A percentile compares a stretch with the other conserved stretches of the same genome.
phyloP scores from a whole-genome alignment of 2,113 vertebrate species.

The Peromyscus maniculatus region DNA sequence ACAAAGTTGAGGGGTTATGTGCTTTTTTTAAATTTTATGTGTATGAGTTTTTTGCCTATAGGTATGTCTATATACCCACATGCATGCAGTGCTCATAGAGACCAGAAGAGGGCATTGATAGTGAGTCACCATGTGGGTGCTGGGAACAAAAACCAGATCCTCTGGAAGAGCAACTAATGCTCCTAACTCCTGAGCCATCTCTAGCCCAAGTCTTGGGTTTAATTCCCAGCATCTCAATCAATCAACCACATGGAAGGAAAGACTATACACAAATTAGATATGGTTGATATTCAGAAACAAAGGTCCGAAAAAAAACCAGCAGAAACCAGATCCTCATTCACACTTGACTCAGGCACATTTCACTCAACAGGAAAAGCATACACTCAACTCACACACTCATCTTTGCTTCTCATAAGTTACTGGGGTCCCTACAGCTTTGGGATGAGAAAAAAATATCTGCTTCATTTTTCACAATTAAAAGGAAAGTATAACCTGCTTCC shows the following conservation, averaged over 20 bases:
- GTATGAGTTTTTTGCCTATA: not conserved
- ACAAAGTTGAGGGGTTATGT: not conserved
- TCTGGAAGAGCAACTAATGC: not conserved
- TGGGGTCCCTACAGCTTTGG: not conserved
- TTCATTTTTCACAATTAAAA: slow-evolving; percentile 45
- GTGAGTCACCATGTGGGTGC: not conserved
- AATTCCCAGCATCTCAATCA: not conserved
- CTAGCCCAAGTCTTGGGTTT: not conserved
- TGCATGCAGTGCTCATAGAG: not conserved
- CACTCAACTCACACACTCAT: not conserved
- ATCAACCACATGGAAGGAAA: not conserved
- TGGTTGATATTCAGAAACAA: slow-evolving; percentile 38
- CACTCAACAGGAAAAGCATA: not conserved
- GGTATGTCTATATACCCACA: not conserved
- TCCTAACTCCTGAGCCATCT: not conserved
- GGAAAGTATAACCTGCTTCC: not conserved
- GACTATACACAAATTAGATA: slow-evolving; percentile 29
- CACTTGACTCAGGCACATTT: not conserved
- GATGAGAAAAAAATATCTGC: slow-evolving; percentile 9
- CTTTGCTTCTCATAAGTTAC: not conserved
- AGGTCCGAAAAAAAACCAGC: not conserved
- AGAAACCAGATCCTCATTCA: slow-evolving; percentile 13
- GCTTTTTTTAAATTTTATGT: not conserved
- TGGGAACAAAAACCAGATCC: not conserved
- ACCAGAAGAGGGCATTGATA: not conserved